phyloP scores from a whole-genome alignment of 2,113 vertebrate species.

The Mobula hypostoma region DNA sequence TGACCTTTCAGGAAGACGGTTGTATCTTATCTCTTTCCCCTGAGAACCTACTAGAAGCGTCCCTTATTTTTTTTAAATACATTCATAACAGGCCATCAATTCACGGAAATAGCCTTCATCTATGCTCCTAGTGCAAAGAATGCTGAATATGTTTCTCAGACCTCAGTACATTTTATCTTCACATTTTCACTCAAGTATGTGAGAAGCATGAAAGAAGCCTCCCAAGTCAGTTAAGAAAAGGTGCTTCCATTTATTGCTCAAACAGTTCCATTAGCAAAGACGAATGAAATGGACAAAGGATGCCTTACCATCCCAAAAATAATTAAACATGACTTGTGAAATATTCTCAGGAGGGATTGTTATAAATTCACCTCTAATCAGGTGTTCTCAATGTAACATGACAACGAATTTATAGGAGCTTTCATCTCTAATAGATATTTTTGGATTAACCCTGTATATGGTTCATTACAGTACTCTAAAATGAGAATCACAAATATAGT shows the following conservation, averaged over 20 bases:
- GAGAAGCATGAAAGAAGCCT: neutral
- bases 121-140: conserved; percentile 45
- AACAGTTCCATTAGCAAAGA: conserved; percentile 1
- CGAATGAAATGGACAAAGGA: neutral
- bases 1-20: conserved; percentile 47
- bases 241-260: neutral
- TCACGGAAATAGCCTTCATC: conserved; percentile 46
- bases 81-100: conserved; percentile 42
- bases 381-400: neutral
- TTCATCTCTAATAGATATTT: neutral
- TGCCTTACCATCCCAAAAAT: neutral
- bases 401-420: neutral
- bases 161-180: neutral
- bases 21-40: conserved; percentile 46
- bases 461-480: neutral
- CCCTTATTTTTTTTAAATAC: conserved; percentile 38
- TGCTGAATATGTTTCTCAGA: neutral
- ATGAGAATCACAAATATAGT: neutral
- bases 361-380: neutral
- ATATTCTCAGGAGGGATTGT: neutral
- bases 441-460: neutral
- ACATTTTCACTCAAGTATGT: neutral
- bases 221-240: too few relatives aligned
- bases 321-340: conserved; percentile 18
- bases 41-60: conserved; percentile 42